Conservation (phyloP, 2,797 vertebrate genomes). For the Sebastes minor region DNA sequence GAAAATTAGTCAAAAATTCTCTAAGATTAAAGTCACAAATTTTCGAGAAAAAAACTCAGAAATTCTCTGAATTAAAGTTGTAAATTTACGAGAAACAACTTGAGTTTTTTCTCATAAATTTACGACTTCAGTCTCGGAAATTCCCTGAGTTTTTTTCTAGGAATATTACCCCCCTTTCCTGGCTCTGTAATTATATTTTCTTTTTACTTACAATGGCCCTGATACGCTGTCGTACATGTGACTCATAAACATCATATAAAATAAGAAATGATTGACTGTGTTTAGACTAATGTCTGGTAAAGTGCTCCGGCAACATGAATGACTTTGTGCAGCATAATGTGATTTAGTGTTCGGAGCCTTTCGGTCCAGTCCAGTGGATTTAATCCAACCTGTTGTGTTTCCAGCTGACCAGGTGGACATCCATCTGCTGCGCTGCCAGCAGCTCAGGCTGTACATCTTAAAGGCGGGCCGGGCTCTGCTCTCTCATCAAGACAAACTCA, state of each 20-base stretch:
- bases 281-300: not conserved
- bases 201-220: too few species aligned
- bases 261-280: not conserved
- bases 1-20: too few species aligned
- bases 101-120: too few species aligned
- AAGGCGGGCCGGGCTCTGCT: constrained; percentile 96
- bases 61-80: too few species aligned
- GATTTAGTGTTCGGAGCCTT: not conserved
- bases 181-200: rapidly evolving
- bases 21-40: too few species aligned
- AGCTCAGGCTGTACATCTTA: constrained; percentile 93
- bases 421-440: constrained; percentile 92
- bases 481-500: constrained; percentile 94
- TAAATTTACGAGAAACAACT: rapidly evolving
- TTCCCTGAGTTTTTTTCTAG: too few species aligned
- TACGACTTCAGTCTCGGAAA: too few species aligned
- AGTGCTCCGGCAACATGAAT: not conserved
- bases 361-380: not conserved
- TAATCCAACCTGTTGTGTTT: constrained; percentile 32
- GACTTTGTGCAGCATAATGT: not conserved
- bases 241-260: not conserved
- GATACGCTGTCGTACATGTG: not conserved
- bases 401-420: constrained; percentile 94
- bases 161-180: too few species aligned
- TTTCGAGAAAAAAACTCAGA: too few species aligned